Conservation (phyloP, 2,113 vertebrate genomes). For the Scytalopus superciliaris region DNA sequence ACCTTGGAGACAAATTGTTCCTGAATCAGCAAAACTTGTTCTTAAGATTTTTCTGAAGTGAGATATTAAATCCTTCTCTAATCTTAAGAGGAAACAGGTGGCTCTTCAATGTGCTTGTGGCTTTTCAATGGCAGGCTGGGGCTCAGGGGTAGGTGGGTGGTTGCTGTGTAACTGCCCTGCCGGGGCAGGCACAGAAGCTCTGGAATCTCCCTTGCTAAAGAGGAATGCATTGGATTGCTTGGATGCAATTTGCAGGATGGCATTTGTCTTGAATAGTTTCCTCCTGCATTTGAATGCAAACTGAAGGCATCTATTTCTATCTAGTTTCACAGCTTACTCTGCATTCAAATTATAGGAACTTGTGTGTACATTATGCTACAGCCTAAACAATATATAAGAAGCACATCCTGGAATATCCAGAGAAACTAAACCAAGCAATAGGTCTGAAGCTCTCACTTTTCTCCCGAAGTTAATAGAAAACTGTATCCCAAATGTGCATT, state of each 20-base stretch:
- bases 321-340: background rate
- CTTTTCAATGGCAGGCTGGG: constrained; percentile 17
- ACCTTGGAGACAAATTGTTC: constrained; percentile 21
- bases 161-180: background rate
- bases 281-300: background rate
- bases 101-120: background rate
- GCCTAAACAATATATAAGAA: background rate
- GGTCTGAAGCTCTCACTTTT: background rate
- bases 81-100: constrained; percentile 36
- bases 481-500: background rate
- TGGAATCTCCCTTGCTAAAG: background rate
- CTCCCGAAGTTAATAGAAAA: background rate
- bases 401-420: background rate
- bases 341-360: background rate
- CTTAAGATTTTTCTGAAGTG: background rate
- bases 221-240: background rate
- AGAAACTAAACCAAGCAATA: background rate
- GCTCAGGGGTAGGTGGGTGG: background rate
- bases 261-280: background rate
- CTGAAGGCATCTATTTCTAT: background rate
- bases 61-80: background rate
- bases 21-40: constrained; percentile 40
- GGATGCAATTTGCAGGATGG: background rate
- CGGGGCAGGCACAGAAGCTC: background rate
- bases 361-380: background rate